These are phyloP conservation scores for Irena cyanogastra DNA, from an alignment of 2,113 vertebrate genomes.

Conservation along the genomic window DNA sequence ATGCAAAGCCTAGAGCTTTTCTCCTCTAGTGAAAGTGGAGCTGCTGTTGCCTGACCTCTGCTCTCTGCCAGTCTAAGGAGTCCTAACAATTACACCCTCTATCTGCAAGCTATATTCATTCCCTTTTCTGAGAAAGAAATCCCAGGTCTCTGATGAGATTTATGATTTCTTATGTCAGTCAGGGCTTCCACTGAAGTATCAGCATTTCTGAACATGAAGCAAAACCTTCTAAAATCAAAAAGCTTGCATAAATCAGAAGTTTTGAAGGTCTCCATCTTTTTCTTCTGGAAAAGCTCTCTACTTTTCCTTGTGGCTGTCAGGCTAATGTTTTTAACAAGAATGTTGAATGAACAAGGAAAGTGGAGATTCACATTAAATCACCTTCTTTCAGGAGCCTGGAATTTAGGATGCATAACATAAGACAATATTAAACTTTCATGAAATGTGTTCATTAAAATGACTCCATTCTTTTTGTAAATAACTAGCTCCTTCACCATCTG, in stretches of 20 bases:
- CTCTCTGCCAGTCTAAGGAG: background rate
- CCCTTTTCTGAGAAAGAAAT: background rate
- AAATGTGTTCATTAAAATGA: slow-evolving; percentile 9
- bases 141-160: background rate
- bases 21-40: background rate
- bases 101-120: background rate
- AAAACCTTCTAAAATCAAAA: background rate
- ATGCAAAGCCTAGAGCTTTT: background rate
- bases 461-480: background rate
- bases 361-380: background rate
- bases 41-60: background rate
- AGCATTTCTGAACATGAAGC: background rate
- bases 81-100: background rate
- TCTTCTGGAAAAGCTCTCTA: background rate
- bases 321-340: background rate
- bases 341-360: background rate
- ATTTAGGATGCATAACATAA: background rate
- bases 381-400: background rate
- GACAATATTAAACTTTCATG: slow-evolving; percentile 29
- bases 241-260: background rate
- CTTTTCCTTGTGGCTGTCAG: background rate
- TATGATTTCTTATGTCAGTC: background rate
- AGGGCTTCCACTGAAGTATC: background rate
- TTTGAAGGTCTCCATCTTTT: background rate
- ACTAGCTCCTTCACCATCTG: background rate